Base-by-base conservation (phyloP, 2,888 invertebrate genomes). In the Camptogramma bilineatum region DNA sequence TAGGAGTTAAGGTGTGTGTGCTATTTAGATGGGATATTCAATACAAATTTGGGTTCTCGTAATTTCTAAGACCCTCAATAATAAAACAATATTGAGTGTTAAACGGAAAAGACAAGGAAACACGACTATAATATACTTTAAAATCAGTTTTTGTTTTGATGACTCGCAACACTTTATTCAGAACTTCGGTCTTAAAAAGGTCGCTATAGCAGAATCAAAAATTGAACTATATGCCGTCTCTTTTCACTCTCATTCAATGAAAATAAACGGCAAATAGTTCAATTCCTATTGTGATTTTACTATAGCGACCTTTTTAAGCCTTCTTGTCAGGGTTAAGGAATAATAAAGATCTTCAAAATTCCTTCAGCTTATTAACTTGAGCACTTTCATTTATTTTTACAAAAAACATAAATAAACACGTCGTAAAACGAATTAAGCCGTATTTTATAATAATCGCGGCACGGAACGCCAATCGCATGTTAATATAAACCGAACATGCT, bases 401-500 rank as follows among this genome's bases (percentile, higher is more conserved):
- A 42, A 53, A 57, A 62, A 70, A 69, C 69, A 70, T 69, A 70
- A 77, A 80, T 74, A 77, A 77, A 71, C 74, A 75, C 73, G 70
- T 79, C 72, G 78, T 77, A 77, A 80, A 79, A 54, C 69, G 78
- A 74, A 73, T 79, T 56, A 56, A 67, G 76, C 65, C 66, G 67
- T 78, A 72, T 76, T 73, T 80, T 71, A 74, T 68, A 69, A 74
- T 77, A 80, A 82, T 80, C 77, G 73, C 63, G 72, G 28, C 57
- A 59, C 16, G 66, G 61, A 68, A 72, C 73, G 63, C 71, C 76
- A 76, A 76, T 75, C 69, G 71, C 74, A 75, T 79, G 82, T 82
- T 76, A 34, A 70, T 75, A 75, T 76, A 75, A 76, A 80, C 71
- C 64, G 74, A 79, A 82, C 81, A 79, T 74, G 75, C 63, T 74